Evolutionary conservation across 2,888 invertebrate genomes (phyloP).

Genomic region (Agriopis aurantiaria): DNA sequence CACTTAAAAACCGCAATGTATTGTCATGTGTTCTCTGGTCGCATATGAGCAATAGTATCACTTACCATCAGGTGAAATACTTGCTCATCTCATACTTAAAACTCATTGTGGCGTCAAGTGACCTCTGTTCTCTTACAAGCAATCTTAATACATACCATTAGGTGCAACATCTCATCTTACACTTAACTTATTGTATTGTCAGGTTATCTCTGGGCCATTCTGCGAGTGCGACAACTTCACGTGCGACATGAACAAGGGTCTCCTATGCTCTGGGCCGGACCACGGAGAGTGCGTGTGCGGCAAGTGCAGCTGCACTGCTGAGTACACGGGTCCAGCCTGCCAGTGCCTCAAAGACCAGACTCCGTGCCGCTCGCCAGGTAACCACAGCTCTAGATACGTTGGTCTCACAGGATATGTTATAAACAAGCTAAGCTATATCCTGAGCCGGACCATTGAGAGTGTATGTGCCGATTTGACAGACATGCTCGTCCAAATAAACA

Average conservation of each 20-base stretch:
- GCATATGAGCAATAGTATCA: no score
- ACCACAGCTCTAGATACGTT: neutral
- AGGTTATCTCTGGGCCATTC: constrained; percentile 91
- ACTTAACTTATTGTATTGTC: constrained; percentile 24
- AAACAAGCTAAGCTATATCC: no score
- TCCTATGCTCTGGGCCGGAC: constrained; percentile 92
- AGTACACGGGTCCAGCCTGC: constrained; percentile 94
- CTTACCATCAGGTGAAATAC: no score
- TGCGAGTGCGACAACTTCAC: constrained; percentile 99
- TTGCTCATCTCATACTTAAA: no score
- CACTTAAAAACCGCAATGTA: no score
- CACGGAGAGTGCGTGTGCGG: constrained; percentile 97
- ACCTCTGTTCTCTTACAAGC: neutral
- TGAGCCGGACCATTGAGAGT: no score
- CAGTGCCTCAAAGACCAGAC: constrained; percentile 92
- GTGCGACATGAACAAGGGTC: constrained; percentile 94
- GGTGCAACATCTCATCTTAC: no score
- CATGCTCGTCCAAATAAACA: no score
- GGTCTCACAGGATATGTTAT: neutral
- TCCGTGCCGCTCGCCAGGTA: constrained; percentile 87
- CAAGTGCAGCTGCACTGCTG: constrained; percentile 91
- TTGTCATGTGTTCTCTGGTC: no score
- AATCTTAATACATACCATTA: no score
- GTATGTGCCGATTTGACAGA: no score
- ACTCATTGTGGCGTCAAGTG: no score